Evolutionary conservation across 2,113 vertebrate species (phyloP), one percentile per base, ranked within the genome.

Genomic region (Tragulus kanchil): DNA sequence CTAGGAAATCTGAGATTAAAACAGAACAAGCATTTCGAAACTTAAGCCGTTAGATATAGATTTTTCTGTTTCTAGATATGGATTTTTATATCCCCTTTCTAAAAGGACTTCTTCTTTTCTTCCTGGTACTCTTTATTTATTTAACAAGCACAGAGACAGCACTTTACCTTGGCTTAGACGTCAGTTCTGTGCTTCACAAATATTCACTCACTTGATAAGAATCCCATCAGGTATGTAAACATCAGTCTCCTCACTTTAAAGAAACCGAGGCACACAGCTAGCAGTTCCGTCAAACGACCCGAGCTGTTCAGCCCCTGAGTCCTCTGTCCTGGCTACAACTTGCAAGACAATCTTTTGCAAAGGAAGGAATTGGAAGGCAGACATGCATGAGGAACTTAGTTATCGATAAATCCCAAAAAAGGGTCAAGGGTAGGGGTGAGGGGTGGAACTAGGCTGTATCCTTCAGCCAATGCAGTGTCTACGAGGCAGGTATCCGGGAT

Each of bases 1-100:
- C 92, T 85, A 97, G 94, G 90, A 94, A 94, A 93, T 5, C 73
- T 78, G 64, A 92, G 93, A 92, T 87, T 65, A 78, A 96, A 89
- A 90, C 65, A 93, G 94, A 92, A 58, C 31, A 56, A 89, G 78
- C 88, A 78, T 85, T 96, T 82, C 56, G 82, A 95, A 97, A 95
- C 17, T 87, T 56, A 75, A 64, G 56, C 93, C 62, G 54, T 52
- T 97, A 91, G 58, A 89, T 83, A 95, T 64, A 94, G 81, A 95
- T 75, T 93, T 73, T 56, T 93, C 89, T 75, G 62, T 81, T 89
- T 96, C 84, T 36, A 64, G 62, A 92, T 88, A 92, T 9, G 95
- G 91, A 78, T 25, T 93, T 94, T 87, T 86, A 19, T 14, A 58
- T 78, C 58, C 64, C 36, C 69, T 90, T 95, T 78, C 86, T 94